Evolutionary conservation across 1,140 invertebrate species (phyloP).

Genomic region (Danaus plexippus): DNA sequence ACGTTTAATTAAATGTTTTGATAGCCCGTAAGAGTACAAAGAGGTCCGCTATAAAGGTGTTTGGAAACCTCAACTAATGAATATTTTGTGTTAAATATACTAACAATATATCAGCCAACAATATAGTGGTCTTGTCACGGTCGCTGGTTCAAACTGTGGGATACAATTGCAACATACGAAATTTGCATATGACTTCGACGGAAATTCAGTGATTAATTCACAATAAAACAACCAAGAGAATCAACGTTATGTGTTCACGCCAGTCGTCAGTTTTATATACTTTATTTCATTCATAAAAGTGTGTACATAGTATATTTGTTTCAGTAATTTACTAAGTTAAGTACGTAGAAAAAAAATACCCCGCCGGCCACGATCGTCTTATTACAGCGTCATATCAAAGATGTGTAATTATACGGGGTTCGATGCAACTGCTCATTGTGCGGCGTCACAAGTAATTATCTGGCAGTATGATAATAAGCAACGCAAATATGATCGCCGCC

Average conservation of each 20-base stretch:
- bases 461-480: slow-evolving; percentile 51
- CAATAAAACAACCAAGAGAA: slow-evolving; percentile 14
- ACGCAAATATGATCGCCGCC: slow-evolving; percentile 49
- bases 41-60: slow-evolving; percentile 20
- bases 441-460: slow-evolving; percentile 57
- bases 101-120: slow-evolving; percentile 22
- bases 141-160: slow-evolving; percentile 40
- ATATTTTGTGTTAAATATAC: slow-evolving; percentile 37
- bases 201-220: slow-evolving; percentile 49
- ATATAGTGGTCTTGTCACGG: slow-evolving; percentile 40
- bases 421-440: slow-evolving; percentile 33
- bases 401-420: slow-evolving; percentile 36
- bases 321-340: too few species aligned
- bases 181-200: slow-evolving; percentile 60
- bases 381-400: slow-evolving; percentile 28
- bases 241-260: too few species aligned
- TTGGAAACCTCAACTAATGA: slow-evolving; percentile 40
- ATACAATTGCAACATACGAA: slow-evolving; percentile 50
- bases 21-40: slow-evolving; percentile 26
- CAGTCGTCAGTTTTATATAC: too few species aligned
- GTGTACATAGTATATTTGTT: too few species aligned
- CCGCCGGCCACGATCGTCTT: slow-evolving; percentile 17
- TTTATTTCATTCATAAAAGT: too few species aligned
- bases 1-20: slow-evolving; percentile 27
- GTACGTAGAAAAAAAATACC: slow-evolving; percentile 8